Evolutionary conservation across 2,797 vertebrate genomes (phyloP).

Genomic region (Carcharodon carcharias): DNA sequence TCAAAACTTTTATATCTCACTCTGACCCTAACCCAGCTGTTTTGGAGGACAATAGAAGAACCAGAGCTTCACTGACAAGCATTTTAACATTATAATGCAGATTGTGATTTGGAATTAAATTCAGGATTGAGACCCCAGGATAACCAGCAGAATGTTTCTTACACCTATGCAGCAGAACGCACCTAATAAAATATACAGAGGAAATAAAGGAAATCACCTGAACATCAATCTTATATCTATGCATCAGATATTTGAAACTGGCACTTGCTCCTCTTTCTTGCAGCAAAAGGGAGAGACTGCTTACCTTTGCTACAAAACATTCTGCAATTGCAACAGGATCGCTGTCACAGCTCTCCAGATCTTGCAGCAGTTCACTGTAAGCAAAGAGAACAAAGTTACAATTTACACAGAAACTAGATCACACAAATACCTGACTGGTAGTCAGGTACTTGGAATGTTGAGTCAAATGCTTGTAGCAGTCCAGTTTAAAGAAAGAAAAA

Average conservation of each 20-base stretch:
- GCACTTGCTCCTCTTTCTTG: background rate
- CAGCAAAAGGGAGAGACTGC: conserved; percentile 29
- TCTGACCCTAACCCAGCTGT: background rate
- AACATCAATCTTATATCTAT: background rate
- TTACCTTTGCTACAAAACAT: conserved; percentile 97
- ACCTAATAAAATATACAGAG: background rate
- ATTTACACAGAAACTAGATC: background rate
- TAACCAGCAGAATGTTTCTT: background rate
- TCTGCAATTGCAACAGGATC: conserved; percentile 94
- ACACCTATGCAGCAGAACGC: background rate
- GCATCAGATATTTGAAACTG: background rate
- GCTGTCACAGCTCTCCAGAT: conserved; percentile 88
- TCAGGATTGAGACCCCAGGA: background rate
- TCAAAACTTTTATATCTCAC: background rate
- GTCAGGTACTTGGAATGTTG: background rate
- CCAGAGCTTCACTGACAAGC: background rate
- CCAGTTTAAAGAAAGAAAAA: background rate
- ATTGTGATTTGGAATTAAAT: background rate
- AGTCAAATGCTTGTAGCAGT: background rate
- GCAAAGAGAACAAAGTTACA: conserved; percentile 39
- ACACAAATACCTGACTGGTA: background rate
- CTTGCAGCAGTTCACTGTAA: conserved; percentile 81
- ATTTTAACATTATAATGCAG: background rate
- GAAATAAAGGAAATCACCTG: background rate
- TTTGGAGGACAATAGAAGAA: background rate